Percentiles rank a stretch among this genome's conserved stretches.
These are phyloP conservation scores for Dinoponera quadriceps DNA, from an alignment of 1,140 invertebrate species.

Conservation along the genomic window DNA sequence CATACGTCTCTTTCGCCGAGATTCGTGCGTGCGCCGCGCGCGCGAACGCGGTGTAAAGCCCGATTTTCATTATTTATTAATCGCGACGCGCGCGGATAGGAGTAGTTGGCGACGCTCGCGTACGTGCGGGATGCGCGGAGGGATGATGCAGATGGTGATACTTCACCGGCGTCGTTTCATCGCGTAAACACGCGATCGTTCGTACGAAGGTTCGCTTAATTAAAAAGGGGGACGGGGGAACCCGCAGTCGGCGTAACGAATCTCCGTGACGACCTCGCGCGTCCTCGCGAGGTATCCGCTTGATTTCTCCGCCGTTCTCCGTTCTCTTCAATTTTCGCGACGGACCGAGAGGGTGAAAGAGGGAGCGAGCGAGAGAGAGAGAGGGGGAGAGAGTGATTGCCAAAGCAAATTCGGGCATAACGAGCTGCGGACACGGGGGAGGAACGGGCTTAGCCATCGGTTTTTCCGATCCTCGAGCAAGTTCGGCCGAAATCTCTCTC, in stretches of 20 bases:
- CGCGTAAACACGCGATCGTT: neutral
- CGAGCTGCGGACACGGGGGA: slow-evolving; percentile 1
- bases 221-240: slow-evolving; percentile 26
- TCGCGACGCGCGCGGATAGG: no score
- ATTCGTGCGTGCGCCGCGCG: no score
- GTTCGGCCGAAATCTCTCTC: slow-evolving; percentile 5
- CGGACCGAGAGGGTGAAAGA: neutral
- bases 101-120: no score
- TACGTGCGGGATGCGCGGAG: no score
- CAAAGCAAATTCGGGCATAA: slow-evolving; percentile 49
- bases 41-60: no score
- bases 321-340: slow-evolving; percentile 12
- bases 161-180: no score
- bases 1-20: no score
- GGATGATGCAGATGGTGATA: no score
- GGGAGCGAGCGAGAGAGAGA: no score
- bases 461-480: neutral
- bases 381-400: no score
- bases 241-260: slow-evolving; percentile 24
- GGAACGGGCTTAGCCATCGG: neutral
- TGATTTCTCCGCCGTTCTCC: neutral
- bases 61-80: no score
- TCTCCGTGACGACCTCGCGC: neutral
- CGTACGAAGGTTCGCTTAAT: slow-evolving; percentile 23
- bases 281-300: neutral